Conservation (phyloP, 2,888 invertebrate species). For the Gymnosoma rotundatum region DNA sequence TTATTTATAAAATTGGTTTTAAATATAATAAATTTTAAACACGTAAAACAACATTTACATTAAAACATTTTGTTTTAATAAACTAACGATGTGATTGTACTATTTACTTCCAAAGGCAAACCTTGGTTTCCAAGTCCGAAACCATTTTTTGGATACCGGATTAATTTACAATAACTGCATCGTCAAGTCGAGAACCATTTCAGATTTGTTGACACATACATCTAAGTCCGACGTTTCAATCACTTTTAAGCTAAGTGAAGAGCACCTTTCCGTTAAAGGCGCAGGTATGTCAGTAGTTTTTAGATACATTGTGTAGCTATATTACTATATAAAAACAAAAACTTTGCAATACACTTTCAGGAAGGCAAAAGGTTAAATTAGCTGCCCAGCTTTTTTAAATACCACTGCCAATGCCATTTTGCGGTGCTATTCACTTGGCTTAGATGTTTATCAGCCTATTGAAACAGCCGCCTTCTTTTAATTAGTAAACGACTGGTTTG, state of each 20-base stretch:
- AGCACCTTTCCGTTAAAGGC: not conserved
- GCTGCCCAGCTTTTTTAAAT: conserved; percentile 41
- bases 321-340: not conserved
- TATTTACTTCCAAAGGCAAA: conserved; percentile 4
- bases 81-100: no score
- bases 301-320: not conserved
- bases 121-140: conserved; percentile 40
- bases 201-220: conserved; percentile 22
- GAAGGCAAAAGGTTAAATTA: conserved; percentile 46
- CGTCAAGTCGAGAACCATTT: conserved; percentile 15
- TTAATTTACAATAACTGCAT: conserved; percentile 46
- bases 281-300: conserved; percentile 5
- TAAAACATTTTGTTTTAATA: no score
- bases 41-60: no score
- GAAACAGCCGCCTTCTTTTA: conserved; percentile 68
- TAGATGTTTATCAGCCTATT: conserved; percentile 46
- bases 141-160: conserved; percentile 50
- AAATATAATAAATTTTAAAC: no score
- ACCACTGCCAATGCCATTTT: conserved; percentile 51
- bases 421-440: conserved; percentile 21
- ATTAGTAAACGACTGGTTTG: conserved; percentile 70
- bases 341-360: conserved; percentile 1
- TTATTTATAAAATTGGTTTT: no score
- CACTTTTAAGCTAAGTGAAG: conserved; percentile 27
- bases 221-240: conserved; percentile 8